Conservation (phyloP, 2,797 vertebrate species). For the Poecilia gillii region DNA sequence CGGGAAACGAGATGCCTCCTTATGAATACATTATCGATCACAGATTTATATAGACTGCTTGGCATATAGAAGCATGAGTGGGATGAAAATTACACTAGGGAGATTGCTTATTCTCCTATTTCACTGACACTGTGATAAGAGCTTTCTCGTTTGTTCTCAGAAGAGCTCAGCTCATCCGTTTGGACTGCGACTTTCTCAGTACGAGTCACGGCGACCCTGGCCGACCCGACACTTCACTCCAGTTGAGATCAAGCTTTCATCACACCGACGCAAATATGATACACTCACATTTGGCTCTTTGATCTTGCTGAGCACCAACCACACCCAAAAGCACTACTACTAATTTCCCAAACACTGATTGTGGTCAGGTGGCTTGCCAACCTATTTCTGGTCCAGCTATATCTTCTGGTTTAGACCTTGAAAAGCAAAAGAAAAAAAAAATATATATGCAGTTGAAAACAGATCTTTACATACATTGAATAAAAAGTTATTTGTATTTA, state of each 20-base stretch:
- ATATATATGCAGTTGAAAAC: not conserved
- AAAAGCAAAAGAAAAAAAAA: not conserved
- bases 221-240: slow-evolving; percentile 1
- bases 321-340: not conserved
- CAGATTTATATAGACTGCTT: slow-evolving; percentile 4
- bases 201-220: slow-evolving; percentile 12
- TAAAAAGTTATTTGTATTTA: not conserved
- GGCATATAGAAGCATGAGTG: not conserved
- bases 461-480: not conserved
- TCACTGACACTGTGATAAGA: slow-evolving; percentile 31
- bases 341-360: not conserved
- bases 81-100: slow-evolving; percentile 11
- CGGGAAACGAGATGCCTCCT: slow-evolving; percentile 17
- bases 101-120: slow-evolving; percentile 42
- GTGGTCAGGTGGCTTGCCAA: not conserved
- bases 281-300: not conserved
- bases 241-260: slow-evolving; percentile 3
- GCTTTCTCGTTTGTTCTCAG: slow-evolving; percentile 15
- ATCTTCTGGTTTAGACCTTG: not conserved
- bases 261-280: not conserved
- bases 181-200: slow-evolving; percentile 34
- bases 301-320: not conserved
- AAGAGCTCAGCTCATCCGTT: slow-evolving; percentile 32
- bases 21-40: slow-evolving; percentile 21
- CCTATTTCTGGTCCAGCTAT: not conserved